These are phyloP conservation scores for Scaptomyza pallida DNA, from an alignment of 1,140 invertebrate genomes.

Conservation along the genomic window DNA sequence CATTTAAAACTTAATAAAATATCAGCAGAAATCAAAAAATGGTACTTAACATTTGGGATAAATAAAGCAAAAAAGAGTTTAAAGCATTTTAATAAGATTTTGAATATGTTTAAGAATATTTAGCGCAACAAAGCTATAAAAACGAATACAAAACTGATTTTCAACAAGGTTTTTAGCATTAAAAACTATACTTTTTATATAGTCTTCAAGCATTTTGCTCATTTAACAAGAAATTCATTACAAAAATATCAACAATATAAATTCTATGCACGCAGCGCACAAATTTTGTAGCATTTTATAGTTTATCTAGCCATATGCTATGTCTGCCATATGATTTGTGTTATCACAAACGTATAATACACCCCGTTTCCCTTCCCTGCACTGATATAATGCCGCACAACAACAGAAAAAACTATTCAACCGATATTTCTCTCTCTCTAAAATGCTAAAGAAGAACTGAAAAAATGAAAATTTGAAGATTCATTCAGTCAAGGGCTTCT, in stretches of 20 bases:
- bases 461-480: constrained; percentile 50
- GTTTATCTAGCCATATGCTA: not conserved
- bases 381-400: not conserved
- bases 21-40: too few relatives aligned
- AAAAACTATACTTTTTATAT: too few relatives aligned
- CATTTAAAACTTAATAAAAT: too few relatives aligned
- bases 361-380: not conserved
- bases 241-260: not conserved
- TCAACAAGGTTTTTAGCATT: too few relatives aligned
- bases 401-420: not conserved
- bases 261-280: too few relatives aligned
- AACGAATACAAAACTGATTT: too few relatives aligned
- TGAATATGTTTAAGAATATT: too few relatives aligned
- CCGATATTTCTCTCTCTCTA: constrained; percentile 2
- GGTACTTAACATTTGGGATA: too few relatives aligned
- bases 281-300: not conserved
- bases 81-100: too few relatives aligned
- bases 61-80: too few relatives aligned
- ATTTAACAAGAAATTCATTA: constrained; percentile 9
- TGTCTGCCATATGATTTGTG: constrained; percentile 5
- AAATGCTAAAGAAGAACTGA: not conserved
- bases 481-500: constrained; percentile 80
- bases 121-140: too few relatives aligned
- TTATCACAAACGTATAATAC: not conserved
- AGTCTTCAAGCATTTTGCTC: too few relatives aligned